A percentile compares a stretch with the other conserved stretches of the same genome.
Evolutionary conservation across 1,140 invertebrate species (phyloP).

Genomic region (Globodera rostochiensis): DNA sequence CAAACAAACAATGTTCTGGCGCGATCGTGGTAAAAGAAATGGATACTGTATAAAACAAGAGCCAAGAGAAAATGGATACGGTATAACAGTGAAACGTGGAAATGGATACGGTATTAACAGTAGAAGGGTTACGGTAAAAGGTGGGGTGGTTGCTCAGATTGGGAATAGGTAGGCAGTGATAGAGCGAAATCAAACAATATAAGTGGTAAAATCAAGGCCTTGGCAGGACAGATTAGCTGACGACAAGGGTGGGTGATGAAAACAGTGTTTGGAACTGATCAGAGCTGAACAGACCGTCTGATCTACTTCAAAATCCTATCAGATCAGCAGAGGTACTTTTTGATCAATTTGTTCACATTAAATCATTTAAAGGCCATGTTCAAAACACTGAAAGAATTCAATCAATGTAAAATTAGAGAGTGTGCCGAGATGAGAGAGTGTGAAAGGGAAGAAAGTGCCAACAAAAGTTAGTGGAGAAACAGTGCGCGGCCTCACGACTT

Average conservation of each 20-base stretch:
- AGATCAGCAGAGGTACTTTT: not conserved
- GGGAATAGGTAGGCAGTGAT: no score
- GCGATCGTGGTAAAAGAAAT: no score
- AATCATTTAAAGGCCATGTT: no score
- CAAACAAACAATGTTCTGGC: no score
- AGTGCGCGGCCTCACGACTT: not conserved
- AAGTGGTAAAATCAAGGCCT: not conserved
- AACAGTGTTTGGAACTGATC: not conserved
- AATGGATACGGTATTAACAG: not conserved
- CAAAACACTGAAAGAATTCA: no score
- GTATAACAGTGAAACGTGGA: not conserved
- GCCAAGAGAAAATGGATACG: no score
- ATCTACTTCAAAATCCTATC: not conserved
- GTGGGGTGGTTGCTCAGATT: not conserved
- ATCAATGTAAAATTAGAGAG: no score
- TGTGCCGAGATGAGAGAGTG: not conserved
- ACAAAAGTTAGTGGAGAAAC: not conserved
- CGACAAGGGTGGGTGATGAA: not conserved
- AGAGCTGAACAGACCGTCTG: not conserved
- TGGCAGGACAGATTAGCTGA: slow-evolving; percentile 1
- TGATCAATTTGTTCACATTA: no score
- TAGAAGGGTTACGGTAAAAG: not conserved
- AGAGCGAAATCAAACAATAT: no score
- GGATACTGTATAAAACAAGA: no score
- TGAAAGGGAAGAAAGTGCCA: not conserved